Conservation (phyloP, 2,113 vertebrate species). For the Catharus minimus region DNA sequence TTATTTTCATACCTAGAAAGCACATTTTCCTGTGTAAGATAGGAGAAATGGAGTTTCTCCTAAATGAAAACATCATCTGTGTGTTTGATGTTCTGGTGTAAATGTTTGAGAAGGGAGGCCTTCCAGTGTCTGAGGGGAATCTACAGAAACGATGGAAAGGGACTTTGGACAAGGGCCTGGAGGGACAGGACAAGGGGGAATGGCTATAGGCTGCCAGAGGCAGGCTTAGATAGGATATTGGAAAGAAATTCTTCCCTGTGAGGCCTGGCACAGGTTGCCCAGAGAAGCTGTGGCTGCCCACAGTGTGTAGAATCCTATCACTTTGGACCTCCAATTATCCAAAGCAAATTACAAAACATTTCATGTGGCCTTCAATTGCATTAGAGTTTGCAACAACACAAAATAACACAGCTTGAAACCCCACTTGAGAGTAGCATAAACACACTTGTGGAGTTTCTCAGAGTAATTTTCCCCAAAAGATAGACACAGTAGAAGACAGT, state of each 20-base stretch:
- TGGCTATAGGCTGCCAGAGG: not conserved
- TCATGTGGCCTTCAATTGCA: not conserved
- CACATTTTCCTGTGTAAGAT: not conserved
- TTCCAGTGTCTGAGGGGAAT: not conserved
- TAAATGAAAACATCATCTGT: not conserved
- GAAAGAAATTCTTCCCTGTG: not conserved
- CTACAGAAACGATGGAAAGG: not conserved
- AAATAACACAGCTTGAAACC: not conserved
- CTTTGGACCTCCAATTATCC: not conserved
- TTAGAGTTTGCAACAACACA: not conserved
- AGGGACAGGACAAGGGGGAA: not conserved
- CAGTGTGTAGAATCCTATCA: not conserved
- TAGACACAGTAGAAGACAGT: slow-evolving; percentile 48
- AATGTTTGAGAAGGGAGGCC: not conserved
- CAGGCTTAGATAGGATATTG: not conserved
- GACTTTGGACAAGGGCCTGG: not conserved
- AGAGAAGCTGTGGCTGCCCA: not conserved
- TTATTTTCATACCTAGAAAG: not conserved
- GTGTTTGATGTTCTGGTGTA: not conserved
- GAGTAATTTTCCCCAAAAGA: slow-evolving; percentile 9
- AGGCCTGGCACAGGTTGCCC: not conserved
- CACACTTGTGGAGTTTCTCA: slow-evolving; percentile 25
- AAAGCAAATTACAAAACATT: not conserved
- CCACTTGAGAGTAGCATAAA: not conserved
- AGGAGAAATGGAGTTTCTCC: not conserved